Percentiles rank a stretch among this genome's conserved stretches.
phyloP scores from a whole-genome alignment of 2,888 invertebrate species.

The Pseudococcus longispinus region DNA sequence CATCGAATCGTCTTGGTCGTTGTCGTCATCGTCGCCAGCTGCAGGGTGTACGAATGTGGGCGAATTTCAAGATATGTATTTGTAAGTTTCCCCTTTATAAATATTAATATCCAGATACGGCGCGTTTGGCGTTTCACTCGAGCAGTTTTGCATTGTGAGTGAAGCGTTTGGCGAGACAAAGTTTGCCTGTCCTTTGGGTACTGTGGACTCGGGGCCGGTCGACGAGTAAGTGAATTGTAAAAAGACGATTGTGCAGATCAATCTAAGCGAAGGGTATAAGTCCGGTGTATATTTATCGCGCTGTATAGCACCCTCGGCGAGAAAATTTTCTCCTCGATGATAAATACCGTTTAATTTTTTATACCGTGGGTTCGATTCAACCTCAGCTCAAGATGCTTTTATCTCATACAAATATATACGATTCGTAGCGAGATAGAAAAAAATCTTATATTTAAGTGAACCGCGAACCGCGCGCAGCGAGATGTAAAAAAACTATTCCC shows the following conservation, averaged over 20 bases:
- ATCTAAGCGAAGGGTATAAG: background rate
- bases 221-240: background rate
- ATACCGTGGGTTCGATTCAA: background rate
- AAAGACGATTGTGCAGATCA: slow-evolving; percentile 1
- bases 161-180: background rate
- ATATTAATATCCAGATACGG: background rate
- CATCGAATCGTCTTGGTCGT: too few species aligned
- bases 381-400: background rate
- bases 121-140: background rate
- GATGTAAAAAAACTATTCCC: slow-evolving; percentile 8
- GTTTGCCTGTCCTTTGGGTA: background rate
- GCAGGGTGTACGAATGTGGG: background rate
- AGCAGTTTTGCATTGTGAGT: background rate
- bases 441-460: background rate
- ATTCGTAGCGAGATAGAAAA: background rate
- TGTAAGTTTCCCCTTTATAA: slow-evolving; percentile 13
- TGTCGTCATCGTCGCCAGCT: background rate
- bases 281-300: background rate
- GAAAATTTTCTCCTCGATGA: background rate
- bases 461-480: background rate
- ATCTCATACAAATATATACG: background rate
- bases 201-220: background rate
- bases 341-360: slow-evolving; percentile 18
- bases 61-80: background rate
- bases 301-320: background rate